These are phyloP conservation scores for Athalia cordata DNA, from an alignment of 2,888 invertebrate genomes.

Conservation along the genomic window DNA sequence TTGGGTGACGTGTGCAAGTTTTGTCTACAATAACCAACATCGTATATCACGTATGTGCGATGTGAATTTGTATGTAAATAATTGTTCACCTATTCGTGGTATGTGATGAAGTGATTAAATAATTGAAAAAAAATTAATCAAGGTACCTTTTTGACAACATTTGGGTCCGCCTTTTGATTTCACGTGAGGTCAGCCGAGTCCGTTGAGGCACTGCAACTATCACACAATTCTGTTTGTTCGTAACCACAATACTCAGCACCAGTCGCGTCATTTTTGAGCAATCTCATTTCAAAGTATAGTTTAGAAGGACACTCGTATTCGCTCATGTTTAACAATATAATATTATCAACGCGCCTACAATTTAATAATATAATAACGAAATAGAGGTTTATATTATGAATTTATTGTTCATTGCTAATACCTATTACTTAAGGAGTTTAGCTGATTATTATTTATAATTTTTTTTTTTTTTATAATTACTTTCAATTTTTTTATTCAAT, in stretches of 20 bases:
- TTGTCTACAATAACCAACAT: too few relatives aligned
- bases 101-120: background rate
- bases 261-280: slow-evolving; percentile 42
- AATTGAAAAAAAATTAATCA: background rate
- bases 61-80: too few relatives aligned
- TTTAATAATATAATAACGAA: slow-evolving; percentile 12
- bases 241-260: slow-evolving; percentile 45
- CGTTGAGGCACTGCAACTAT: slow-evolving; percentile 42
- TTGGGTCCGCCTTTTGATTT: slow-evolving; percentile 44
- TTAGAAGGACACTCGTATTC: slow-evolving; percentile 39
- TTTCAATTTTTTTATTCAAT: slow-evolving; percentile 13
- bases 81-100: background rate
- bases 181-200: slow-evolving; percentile 46
- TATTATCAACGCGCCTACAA: slow-evolving; percentile 11
- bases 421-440: background rate
- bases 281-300: slow-evolving; percentile 41
- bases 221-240: slow-evolving; percentile 43
- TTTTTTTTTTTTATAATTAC: slow-evolving; percentile 1
- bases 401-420: slow-evolving; percentile 2
- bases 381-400: background rate
- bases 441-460: slow-evolving; percentile 4
- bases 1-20: too few relatives aligned
- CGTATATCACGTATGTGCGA: too few relatives aligned
- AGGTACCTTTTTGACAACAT: slow-evolving; percentile 45
- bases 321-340: slow-evolving; percentile 37